Evolutionary conservation across 2,113 vertebrate genomes (phyloP).

Genomic region (Setophaga kirtlandii): DNA sequence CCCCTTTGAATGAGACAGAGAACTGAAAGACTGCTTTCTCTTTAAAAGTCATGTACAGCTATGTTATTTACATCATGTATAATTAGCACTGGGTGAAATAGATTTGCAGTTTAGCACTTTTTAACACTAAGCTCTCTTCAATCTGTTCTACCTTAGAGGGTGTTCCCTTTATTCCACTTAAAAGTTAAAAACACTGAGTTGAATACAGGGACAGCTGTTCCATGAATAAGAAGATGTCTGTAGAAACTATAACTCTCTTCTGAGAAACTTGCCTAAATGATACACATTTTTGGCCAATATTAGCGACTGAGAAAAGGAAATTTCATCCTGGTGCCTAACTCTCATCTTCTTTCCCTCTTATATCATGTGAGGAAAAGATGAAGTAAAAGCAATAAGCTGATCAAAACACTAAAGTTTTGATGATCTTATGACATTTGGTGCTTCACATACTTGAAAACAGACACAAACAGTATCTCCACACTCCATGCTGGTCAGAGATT

Average conservation of each 20-base stretch:
- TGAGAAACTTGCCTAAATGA: not conserved
- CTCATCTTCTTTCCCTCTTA: conserved; percentile 8
- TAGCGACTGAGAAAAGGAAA: not conserved
- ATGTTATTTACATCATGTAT: not conserved
- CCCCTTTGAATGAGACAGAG: not conserved
- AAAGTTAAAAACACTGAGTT: not conserved
- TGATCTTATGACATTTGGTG: conserved; percentile 66
- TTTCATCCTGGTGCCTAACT: conserved; percentile 4
- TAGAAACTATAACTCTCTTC: not conserved
- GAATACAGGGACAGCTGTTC: not conserved
- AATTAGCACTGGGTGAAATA: not conserved
- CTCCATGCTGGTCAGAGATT: not conserved
- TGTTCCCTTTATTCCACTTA: not conserved
- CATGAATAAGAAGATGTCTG: not conserved
- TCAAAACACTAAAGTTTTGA: conserved; percentile 33
- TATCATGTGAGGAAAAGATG: not conserved
- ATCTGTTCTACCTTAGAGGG: not conserved
- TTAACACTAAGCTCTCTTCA: not conserved
- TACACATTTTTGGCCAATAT: not conserved
- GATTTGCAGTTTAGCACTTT: not conserved
- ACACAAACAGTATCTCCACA: conserved; percentile 27
- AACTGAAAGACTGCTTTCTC: not conserved
- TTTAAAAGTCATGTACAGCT: not conserved
- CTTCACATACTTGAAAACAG: conserved; percentile 72
- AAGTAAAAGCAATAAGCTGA: conserved; percentile 59